Evolutionary conservation across 2,888 invertebrate genomes (phyloP).

Genomic region (Aethes cnicana): DNA sequence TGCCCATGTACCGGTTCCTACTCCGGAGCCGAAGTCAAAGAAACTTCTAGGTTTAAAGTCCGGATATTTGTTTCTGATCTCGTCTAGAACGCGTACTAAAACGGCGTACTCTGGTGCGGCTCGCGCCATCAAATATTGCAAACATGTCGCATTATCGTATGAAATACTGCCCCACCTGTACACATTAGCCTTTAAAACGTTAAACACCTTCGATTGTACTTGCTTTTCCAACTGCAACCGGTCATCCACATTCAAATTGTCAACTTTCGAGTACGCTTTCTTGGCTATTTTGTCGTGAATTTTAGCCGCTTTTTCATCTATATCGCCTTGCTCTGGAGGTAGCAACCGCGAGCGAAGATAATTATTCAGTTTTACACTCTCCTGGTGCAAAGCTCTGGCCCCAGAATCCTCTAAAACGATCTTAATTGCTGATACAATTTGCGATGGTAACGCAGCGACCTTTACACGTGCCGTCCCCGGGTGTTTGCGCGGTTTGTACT

Average conservation of each 20-base stretch:
- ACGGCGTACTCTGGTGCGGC: slow-evolving; percentile 89
- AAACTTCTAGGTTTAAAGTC: slow-evolving; percentile 88
- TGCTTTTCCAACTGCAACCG: slow-evolving; percentile 66
- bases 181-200: slow-evolving; percentile 81
- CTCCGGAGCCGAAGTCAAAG: slow-evolving; percentile 96
- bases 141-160: slow-evolving; percentile 84
- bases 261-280: slow-evolving; percentile 49
- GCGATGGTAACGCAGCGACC: slow-evolving; percentile 81
- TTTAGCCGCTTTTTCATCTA: slow-evolving; percentile 67
- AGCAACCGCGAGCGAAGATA: slow-evolving; percentile 84
- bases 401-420: slow-evolving; percentile 82
- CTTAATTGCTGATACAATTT: slow-evolving; percentile 82
- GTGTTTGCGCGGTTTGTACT: slow-evolving; percentile 86
- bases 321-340: slow-evolving; percentile 84
- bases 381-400: slow-evolving; percentile 76
- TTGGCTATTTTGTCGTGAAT: slow-evolving; percentile 63
- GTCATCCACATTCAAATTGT: slow-evolving; percentile 55
- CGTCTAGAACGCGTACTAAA: slow-evolving; percentile 86
- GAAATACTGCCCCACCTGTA: slow-evolving; percentile 89
- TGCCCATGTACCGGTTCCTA: slow-evolving; percentile 94
- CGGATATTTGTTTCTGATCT: slow-evolving; percentile 85
- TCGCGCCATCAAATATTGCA: slow-evolving; percentile 88
- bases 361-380: slow-evolving; percentile 79
- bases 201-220: slow-evolving; percentile 79
- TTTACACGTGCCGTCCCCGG: slow-evolving; percentile 85